Percentiles rank a stretch among this genome's conserved stretches.
Conservation (phyloP, 1,140 invertebrate species). For the Dinoponera quadriceps region DNA sequence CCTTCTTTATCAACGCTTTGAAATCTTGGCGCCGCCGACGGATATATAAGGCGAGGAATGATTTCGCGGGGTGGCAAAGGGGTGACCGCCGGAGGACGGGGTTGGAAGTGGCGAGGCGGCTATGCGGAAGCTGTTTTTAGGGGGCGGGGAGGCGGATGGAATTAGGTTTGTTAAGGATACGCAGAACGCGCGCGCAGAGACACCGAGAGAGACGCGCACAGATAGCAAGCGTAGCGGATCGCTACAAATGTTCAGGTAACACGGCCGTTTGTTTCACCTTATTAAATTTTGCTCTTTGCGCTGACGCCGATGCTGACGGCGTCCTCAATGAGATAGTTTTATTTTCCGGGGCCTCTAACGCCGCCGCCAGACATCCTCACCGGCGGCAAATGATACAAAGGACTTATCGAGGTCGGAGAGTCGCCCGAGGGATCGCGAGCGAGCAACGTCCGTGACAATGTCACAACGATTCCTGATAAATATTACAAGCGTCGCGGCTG, state of each 20-base stretch:
- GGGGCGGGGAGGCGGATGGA: neutral
- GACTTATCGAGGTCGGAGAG: slow-evolving; percentile 7
- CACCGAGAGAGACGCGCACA: slow-evolving; percentile 17
- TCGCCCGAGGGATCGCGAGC: slow-evolving; percentile 11
- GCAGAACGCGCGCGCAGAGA: slow-evolving; percentile 20
- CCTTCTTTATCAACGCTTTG: slow-evolving; percentile 71
- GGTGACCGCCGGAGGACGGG: neutral
- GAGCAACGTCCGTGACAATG: slow-evolving; percentile 1
- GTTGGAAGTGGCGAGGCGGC: neutral
- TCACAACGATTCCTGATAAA: slow-evolving; percentile 56
- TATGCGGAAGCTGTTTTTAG: slow-evolving; percentile 34
- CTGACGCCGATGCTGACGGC: neutral
- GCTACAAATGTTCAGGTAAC: neutral
- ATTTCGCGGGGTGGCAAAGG: slow-evolving; percentile 31
- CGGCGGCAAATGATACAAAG: slow-evolving; percentile 7
- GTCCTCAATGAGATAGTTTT: slow-evolving; percentile 1
- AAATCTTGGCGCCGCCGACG: slow-evolving; percentile 57
- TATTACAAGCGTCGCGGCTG: slow-evolving; percentile 40
- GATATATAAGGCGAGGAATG: slow-evolving; percentile 4
- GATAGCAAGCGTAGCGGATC: neutral
- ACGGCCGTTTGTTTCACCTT: slow-evolving; percentile 12
- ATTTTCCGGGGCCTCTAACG: neutral
- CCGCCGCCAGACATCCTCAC: neutral
- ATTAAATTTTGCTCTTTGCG: slow-evolving; percentile 17
- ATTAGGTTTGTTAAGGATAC: slow-evolving; percentile 67